Percentiles rank a stretch among this genome's conserved stretches.
Evolutionary conservation across 2,888 invertebrate species (phyloP).

Genomic region (Aromia moschata): DNA sequence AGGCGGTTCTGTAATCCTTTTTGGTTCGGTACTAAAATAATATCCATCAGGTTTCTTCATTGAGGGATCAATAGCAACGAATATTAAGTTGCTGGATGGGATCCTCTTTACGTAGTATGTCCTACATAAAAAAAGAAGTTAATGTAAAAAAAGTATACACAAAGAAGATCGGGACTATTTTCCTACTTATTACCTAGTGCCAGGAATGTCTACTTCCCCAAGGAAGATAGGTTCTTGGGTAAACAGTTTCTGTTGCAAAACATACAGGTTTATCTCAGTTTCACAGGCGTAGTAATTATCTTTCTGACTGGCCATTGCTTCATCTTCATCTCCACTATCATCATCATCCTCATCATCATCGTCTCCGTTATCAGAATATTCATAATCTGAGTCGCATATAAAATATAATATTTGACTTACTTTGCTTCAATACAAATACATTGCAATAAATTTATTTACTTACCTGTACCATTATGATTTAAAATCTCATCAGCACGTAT

Average conservation of each 20-base stretch:
- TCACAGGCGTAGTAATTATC: constrained; percentile 57
- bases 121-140: no score
- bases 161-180: background rate
- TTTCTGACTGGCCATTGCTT: constrained; percentile 53
- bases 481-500: constrained; percentile 39
- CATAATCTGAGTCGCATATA: no score
- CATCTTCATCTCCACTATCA: constrained; percentile 49
- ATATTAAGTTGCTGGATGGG: constrained; percentile 79
- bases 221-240: constrained; percentile 47
- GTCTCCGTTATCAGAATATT: no score
- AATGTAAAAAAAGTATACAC: background rate
- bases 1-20: constrained; percentile 49
- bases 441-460: constrained; percentile 7
- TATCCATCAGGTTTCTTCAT: constrained; percentile 42
- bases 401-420: no score
- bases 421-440: no score
- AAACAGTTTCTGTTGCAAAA: constrained; percentile 50
- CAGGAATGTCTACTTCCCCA: constrained; percentile 39
- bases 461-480: background rate
- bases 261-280: constrained; percentile 51
- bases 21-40: constrained; percentile 65
- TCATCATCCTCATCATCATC: constrained; percentile 60
- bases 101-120: constrained; percentile 78
- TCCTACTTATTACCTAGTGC: constrained; percentile 28
- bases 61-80: constrained; percentile 74